These are phyloP conservation scores for Theonella swinhoei DNA, from an alignment of 37 sponge, comb jelly and placozoan genomes.

Conservation along the genomic window DNA sequence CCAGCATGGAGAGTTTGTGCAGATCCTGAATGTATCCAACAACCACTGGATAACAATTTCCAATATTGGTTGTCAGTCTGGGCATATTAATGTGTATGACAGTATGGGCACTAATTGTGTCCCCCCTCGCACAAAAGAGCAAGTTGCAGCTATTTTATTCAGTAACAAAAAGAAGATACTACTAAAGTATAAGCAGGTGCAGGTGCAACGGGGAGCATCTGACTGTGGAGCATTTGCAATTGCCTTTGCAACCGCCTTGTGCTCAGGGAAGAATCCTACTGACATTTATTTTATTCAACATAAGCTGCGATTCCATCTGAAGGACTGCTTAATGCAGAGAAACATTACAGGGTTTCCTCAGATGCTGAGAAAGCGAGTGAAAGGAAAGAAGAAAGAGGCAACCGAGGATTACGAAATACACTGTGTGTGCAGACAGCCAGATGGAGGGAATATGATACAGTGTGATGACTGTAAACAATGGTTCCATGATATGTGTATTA, in stretches of 20 bases:
- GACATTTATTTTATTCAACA: background rate
- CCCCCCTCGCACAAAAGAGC: background rate
- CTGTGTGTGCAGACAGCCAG: background rate
- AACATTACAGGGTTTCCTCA: background rate
- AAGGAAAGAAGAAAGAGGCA: background rate
- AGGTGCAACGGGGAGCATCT: background rate
- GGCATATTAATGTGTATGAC: background rate
- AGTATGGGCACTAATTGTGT: background rate
- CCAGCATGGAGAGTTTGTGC: background rate
- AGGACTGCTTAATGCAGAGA: background rate
- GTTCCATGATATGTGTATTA: background rate
- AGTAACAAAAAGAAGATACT: background rate
- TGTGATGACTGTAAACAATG: background rate
- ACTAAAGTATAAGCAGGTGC: background rate
- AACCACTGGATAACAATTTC: constrained; percentile 11
- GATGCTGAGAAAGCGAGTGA: background rate
- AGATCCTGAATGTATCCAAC: constrained; percentile 3
- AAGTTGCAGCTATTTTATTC: constrained; percentile 1
- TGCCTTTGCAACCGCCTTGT: background rate
- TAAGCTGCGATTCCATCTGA: background rate
- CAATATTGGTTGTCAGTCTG: background rate
- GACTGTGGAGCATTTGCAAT: background rate
- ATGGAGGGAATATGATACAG: background rate
- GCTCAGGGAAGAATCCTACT: constrained; percentile 6
- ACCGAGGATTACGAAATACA: background rate